Conservation (phyloP, 2,797 vertebrate species). For the Clamator glandarius region DNA sequence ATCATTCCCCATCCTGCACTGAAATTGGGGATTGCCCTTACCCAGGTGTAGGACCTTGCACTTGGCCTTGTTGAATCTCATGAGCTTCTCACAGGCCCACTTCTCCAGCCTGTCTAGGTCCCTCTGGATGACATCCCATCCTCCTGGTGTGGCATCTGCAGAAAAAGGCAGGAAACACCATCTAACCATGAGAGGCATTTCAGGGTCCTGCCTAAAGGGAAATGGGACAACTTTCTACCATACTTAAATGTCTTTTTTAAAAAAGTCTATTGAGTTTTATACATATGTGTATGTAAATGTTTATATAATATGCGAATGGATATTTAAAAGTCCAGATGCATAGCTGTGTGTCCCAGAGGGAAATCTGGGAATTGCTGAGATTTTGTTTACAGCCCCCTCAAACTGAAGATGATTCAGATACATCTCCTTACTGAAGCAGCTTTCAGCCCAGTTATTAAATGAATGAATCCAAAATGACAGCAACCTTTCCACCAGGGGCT, state of each 20-base stretch:
- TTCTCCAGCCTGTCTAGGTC: too few relatives aligned
- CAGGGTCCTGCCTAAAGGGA: neutral
- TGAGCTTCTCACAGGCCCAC: too few relatives aligned
- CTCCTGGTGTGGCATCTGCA: neutral
- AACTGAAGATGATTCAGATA: neutral
- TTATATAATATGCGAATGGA: neutral
- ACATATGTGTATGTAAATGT: neutral
- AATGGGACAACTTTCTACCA: fast-evolving
- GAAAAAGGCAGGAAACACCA: neutral
- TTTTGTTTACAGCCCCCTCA: neutral
- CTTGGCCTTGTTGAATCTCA: too few relatives aligned
- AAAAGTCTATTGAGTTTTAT: neutral
- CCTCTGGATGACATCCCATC: too few relatives aligned
- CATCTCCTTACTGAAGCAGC: neutral
- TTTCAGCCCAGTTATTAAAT: neutral
- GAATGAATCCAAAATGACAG: neutral
- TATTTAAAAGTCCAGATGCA: neutral
- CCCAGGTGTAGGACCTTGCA: too few relatives aligned
- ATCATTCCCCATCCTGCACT: too few relatives aligned
- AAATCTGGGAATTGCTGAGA: neutral
- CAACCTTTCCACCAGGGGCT: neutral
- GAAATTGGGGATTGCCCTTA: too few relatives aligned
- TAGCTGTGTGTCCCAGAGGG: neutral
- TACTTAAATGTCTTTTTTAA: neutral
- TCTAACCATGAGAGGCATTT: neutral